phyloP scores from a whole-genome alignment of 1,140 invertebrate species.

The Tetragonula clypearis region DNA sequence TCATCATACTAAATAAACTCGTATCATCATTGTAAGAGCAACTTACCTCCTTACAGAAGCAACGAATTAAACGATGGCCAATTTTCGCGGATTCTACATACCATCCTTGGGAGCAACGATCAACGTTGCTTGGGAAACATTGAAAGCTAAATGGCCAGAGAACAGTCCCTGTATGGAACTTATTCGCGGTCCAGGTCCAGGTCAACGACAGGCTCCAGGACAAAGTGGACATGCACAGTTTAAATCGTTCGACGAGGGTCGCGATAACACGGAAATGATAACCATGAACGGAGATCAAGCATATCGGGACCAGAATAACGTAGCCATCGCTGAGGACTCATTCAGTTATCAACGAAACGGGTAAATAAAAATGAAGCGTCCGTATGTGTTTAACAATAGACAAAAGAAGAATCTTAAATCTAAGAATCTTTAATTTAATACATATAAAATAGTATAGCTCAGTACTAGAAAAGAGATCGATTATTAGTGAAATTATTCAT shows the following conservation, averaged over 20 bases:
- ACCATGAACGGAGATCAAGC: slow-evolving; percentile 83
- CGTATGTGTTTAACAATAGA: not conserved
- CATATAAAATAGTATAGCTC: no score
- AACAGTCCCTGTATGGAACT: slow-evolving; percentile 83
- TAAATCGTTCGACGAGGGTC: slow-evolving; percentile 80
- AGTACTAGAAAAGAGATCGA: no score
- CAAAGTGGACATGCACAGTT: slow-evolving; percentile 79
- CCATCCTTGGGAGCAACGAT: slow-evolving; percentile 88
- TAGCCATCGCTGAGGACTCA: slow-evolving; percentile 77
- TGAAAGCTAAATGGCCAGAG: slow-evolving; percentile 89
- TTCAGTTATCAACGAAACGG: slow-evolving; percentile 80
- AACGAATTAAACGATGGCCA: slow-evolving; percentile 79
- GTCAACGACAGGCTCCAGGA: slow-evolving; percentile 65
- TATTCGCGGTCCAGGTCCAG: slow-evolving; percentile 71
- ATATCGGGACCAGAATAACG: slow-evolving; percentile 83
- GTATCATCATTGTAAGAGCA: not conserved
- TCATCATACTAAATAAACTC: no score
- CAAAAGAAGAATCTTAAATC: not conserved
- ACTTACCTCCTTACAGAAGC: slow-evolving; percentile 41
- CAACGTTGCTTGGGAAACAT: slow-evolving; percentile 90
- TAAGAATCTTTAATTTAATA: not conserved
- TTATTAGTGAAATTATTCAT: no score
- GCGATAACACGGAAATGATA: slow-evolving; percentile 83
- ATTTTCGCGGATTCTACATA: slow-evolving; percentile 84
- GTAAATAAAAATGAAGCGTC: slow-evolving; percentile 56